These are phyloP conservation scores for Calephelis perditalis DNA, from an alignment of 2,888 invertebrate genomes.

Conservation along the genomic window DNA sequence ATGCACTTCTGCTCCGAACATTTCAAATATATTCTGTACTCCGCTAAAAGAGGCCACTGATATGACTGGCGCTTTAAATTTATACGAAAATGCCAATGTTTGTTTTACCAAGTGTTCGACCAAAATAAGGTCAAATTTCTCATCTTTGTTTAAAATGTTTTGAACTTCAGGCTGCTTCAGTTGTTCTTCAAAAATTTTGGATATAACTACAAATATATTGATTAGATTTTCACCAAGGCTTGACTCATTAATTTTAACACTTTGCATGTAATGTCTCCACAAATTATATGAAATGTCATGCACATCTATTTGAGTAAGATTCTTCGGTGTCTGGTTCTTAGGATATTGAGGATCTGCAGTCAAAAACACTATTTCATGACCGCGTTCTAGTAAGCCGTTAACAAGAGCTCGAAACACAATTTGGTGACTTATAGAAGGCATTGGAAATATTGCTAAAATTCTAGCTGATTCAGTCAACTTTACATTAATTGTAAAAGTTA, in stretches of 20 bases:
- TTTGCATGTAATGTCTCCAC: conserved; percentile 19
- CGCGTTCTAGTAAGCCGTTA: conserved; percentile 46
- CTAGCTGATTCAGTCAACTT: conserved; percentile 30
- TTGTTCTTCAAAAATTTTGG: conserved; percentile 31
- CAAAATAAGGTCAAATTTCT: conserved; percentile 40
- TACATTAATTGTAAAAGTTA: no score
- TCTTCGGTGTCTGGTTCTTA: conserved; percentile 35
- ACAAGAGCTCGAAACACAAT: conserved; percentile 45
- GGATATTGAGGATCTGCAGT: conserved; percentile 49
- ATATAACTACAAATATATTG: conserved; percentile 16
- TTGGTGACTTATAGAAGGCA: conserved; percentile 58
- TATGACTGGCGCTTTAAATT: conserved; percentile 40
- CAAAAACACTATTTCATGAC: conserved; percentile 54
- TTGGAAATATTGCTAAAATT: conserved; percentile 48
- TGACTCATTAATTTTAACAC: neutral
- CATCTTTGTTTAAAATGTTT: conserved; percentile 22
- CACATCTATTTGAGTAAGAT: conserved; percentile 51
- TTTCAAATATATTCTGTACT: conserved; percentile 21
- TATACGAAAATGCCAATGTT: conserved; percentile 33
- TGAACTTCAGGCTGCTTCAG: conserved; percentile 26
- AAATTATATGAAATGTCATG: conserved; percentile 40
- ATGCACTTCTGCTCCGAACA: conserved; percentile 34
- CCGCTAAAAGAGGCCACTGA: conserved; percentile 39
- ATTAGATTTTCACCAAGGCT: conserved; percentile 26
- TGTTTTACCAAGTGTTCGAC: conserved; percentile 34